phyloP scores from a whole-genome alignment of 2,113 vertebrate genomes.

The Mustela nigripes region DNA sequence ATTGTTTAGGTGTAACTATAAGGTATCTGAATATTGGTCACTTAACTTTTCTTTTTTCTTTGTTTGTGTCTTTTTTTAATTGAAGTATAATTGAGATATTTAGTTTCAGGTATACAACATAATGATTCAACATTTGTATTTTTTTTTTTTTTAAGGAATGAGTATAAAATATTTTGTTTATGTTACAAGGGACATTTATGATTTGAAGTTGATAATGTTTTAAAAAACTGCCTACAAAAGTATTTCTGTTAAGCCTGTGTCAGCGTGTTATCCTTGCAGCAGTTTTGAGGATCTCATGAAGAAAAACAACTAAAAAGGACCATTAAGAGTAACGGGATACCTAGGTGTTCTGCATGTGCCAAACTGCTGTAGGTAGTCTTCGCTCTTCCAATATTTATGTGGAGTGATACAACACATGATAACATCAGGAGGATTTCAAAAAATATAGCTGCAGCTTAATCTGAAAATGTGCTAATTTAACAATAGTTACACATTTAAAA shows the following conservation, averaged over 20 bases:
- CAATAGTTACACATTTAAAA: neutral
- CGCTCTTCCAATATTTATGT: neutral
- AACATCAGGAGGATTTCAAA: slow-evolving; percentile 63
- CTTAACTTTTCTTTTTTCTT: slow-evolving; percentile 41
- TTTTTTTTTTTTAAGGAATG: slow-evolving; percentile 64
- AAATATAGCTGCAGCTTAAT: slow-evolving; percentile 68
- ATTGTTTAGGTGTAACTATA: slow-evolving; percentile 40
- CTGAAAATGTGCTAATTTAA: neutral
- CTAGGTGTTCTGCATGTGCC: slow-evolving; percentile 65
- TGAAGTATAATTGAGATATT: neutral
- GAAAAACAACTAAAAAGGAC: slow-evolving; percentile 30
- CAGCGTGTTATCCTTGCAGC: slow-evolving; percentile 47
- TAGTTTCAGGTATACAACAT: neutral
- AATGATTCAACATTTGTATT: neutral
- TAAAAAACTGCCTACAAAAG: slow-evolving; percentile 64
- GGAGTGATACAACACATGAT: neutral
- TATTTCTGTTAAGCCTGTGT: slow-evolving; percentile 63
- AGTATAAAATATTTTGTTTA: slow-evolving; percentile 58
- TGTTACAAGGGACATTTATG: neutral
- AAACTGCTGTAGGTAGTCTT: slow-evolving; percentile 44
- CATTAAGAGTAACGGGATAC: neutral
- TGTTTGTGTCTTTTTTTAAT: neutral
- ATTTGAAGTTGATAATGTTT: slow-evolving; percentile 77
- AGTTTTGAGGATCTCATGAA: slow-evolving; percentile 55
- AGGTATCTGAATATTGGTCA: slow-evolving; percentile 68